These are phyloP conservation scores for Phasia obesa DNA, from an alignment of 2,888 invertebrate genomes.

Conservation along the genomic window DNA sequence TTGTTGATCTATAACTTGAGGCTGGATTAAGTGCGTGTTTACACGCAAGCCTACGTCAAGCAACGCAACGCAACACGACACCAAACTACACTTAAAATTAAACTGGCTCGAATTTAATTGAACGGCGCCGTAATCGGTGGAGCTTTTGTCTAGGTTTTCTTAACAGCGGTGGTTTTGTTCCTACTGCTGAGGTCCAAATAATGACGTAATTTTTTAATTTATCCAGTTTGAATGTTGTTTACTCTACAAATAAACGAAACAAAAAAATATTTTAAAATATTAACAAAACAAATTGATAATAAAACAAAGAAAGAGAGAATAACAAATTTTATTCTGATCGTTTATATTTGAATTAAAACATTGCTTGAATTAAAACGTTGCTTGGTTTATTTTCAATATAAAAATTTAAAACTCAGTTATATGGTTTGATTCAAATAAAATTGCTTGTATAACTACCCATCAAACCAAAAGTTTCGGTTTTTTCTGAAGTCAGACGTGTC, in stretches of 20 bases:
- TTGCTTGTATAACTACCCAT: not conserved
- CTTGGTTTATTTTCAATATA: slow-evolving; percentile 7
- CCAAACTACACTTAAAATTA: slow-evolving; percentile 37
- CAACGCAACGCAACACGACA: slow-evolving; percentile 37
- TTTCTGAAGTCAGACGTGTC: no score
- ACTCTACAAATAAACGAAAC: slow-evolving; percentile 56
- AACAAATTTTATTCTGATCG: not conserved
- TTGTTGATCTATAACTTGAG: slow-evolving; percentile 23
- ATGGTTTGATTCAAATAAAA: not conserved
- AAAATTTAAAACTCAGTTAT: not conserved
- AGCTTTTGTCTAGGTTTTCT: slow-evolving; percentile 58
- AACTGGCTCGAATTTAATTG: slow-evolving; percentile 64
- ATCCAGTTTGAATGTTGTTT: slow-evolving; percentile 78
- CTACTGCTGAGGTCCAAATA: slow-evolving; percentile 67
- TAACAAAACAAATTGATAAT: not conserved
- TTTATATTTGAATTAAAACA: not conserved
- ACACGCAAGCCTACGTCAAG: slow-evolving; percentile 38
- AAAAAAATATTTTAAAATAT: slow-evolving; percentile 1
- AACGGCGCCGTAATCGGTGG: slow-evolving; percentile 63
- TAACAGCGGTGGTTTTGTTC: slow-evolving; percentile 70
- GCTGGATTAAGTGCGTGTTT: slow-evolving; percentile 20
- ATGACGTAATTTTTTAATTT: slow-evolving; percentile 73
- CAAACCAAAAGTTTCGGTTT: no score
- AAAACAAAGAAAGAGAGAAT: slow-evolving; percentile 7
- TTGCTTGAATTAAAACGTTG: slow-evolving; percentile 3